phyloP scores from a whole-genome alignment of 1,140 invertebrate species.

The Trichonephila clavipes region DNA sequence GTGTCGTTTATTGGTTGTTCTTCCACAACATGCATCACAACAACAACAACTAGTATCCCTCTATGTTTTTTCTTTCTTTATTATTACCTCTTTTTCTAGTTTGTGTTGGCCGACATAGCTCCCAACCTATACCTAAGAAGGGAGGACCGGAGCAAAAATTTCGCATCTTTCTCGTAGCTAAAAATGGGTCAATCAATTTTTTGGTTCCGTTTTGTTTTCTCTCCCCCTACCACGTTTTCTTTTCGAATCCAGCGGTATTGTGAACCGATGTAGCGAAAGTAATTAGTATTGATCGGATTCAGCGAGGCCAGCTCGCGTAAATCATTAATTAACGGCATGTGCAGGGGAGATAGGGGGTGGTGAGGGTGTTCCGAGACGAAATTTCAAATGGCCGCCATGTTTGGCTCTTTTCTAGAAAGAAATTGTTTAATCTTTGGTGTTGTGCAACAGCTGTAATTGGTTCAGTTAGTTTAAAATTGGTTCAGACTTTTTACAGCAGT shows the following conservation, averaged over 20 bases:
- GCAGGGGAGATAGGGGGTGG: neutral
- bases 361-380: neutral
- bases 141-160: constrained; percentile 59
- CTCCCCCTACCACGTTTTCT: neutral
- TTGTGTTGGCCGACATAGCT: neutral
- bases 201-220: constrained; percentile 53
- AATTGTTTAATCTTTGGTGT: neutral
- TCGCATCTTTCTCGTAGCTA: constrained; percentile 19
- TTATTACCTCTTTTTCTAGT: neutral
- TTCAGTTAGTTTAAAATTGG: no score
- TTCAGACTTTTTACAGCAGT: no score
- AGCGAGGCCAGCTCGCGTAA: constrained; percentile 51
- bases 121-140: constrained; percentile 32
- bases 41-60: constrained; percentile 1
- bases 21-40: constrained; percentile 40
- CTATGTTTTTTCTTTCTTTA: neutral
- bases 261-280: constrained; percentile 67
- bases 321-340: constrained; percentile 70
- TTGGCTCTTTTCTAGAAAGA: neutral
- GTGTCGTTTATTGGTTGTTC: constrained; percentile 61
- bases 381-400: neutral
- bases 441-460: no score
- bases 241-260: constrained; percentile 49
- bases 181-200: constrained; percentile 75
- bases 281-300: constrained; percentile 71